Evolutionary conservation across 2,888 invertebrate genomes (phyloP).

Genomic region (Scaptomyza reducta): DNA sequence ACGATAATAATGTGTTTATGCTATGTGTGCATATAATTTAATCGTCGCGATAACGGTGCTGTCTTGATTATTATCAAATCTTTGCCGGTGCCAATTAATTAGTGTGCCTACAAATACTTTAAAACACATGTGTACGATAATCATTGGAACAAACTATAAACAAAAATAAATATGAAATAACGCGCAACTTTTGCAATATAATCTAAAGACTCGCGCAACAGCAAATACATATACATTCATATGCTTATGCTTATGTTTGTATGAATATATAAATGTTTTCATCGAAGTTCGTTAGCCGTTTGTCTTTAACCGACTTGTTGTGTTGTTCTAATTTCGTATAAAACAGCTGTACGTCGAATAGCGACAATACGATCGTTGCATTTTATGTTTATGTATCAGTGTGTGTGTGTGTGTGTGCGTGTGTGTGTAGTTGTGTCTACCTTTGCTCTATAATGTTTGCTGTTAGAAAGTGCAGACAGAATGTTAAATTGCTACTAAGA

Average conservation of each 20-base stretch:
- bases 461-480: constrained; percentile 14
- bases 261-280: neutral
- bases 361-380: constrained; percentile 19
- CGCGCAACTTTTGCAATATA: constrained; percentile 15
- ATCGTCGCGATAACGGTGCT: constrained; percentile 32
- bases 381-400: neutral
- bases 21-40: constrained; percentile 23
- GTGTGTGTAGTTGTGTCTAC: neutral
- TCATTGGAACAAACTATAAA: constrained; percentile 7
- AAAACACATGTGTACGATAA: constrained; percentile 8
- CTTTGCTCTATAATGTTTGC: neutral
- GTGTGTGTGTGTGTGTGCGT: neutral
- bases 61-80: constrained; percentile 30
- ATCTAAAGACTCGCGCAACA: constrained; percentile 12
- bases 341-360: constrained; percentile 42
- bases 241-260: neutral
- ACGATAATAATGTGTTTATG: constrained; percentile 30
- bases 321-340: constrained; percentile 2
- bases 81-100: constrained; percentile 23
- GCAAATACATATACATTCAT: constrained; percentile 3
- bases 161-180: constrained; percentile 4
- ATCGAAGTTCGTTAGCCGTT: constrained; percentile 55
- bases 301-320: neutral
- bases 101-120: neutral
- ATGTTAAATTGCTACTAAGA: neutral